phyloP scores from a whole-genome alignment of 2,888 invertebrate genomes.

The Luperina nickerlii region DNA sequence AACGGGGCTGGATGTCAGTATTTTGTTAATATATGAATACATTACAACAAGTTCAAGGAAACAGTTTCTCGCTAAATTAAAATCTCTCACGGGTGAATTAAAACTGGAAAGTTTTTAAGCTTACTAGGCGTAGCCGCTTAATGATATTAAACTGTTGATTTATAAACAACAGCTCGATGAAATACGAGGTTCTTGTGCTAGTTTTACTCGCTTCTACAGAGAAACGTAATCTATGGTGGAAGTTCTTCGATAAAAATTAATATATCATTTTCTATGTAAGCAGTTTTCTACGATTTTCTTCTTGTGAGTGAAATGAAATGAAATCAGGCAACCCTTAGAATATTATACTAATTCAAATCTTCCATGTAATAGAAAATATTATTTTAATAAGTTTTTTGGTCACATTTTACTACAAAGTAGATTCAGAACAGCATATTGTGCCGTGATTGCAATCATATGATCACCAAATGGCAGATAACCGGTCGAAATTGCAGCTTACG shows the following conservation, averaged over 20 bases:
- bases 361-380: neutral
- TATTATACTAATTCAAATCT: neutral
- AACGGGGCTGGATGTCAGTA: conserved; percentile 73
- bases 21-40: conserved; percentile 83
- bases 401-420: neutral
- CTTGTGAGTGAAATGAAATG: neutral
- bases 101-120: conserved; percentile 84
- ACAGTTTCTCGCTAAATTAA: conserved; percentile 86
- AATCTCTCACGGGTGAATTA: conserved; percentile 84
- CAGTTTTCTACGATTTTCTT: neutral
- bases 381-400: neutral
- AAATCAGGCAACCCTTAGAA: neutral
- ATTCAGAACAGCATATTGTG: neutral
- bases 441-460: neutral
- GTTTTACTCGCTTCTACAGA: conserved; percentile 40
- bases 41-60: conserved; percentile 83
- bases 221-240: conserved; percentile 57
- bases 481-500: neutral
- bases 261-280: conserved; percentile 21
- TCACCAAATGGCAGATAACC: neutral
- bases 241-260: conserved; percentile 58
- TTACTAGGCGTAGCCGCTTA: conserved; percentile 83
- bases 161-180: conserved; percentile 80
- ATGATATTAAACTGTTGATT: conserved; percentile 87
- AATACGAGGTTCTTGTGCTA: conserved; percentile 67